phyloP scores from a whole-genome alignment of 2,888 invertebrate species.

The Pammene aurita region DNA sequence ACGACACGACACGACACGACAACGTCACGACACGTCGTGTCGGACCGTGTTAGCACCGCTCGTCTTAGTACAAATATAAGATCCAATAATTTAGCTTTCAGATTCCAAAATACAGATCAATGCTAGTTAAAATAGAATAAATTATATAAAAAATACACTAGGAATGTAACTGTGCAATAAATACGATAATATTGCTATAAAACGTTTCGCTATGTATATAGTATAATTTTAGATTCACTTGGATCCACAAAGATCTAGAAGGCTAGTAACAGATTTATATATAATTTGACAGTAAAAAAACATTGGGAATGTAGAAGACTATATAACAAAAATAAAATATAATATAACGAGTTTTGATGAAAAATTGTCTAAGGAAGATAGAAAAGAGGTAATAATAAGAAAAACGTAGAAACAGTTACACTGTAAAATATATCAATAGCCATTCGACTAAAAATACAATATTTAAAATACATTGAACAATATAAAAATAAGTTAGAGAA shows the following conservation, averaged over 20 bases:
- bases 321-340: conserved; percentile 7
- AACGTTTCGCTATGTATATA: conserved; percentile 45
- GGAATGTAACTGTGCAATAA: conserved; percentile 62
- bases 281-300: conserved; percentile 21
- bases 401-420: conserved; percentile 23
- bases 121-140: conserved; percentile 45
- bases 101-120: conserved; percentile 61
- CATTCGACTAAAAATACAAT: conserved; percentile 33
- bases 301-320: conserved; percentile 31
- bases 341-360: background rate
- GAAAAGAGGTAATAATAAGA: conserved; percentile 16
- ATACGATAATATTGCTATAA: conserved; percentile 47
- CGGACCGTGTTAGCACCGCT: conserved; percentile 10
- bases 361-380: conserved; percentile 24
- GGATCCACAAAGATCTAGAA: conserved; percentile 28
- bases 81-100: conserved; percentile 44
- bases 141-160: conserved; percentile 59
- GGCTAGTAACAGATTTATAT: conserved; percentile 25
- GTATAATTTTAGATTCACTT: conserved; percentile 29
- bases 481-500: conserved; percentile 43
- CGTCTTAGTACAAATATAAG: conserved; percentile 48
- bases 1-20: conserved; percentile 26
- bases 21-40: background rate
- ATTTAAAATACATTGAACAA: conserved; percentile 45
- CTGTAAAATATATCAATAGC: conserved; percentile 32